Conservation (phyloP, 2,888 invertebrate species). For the Orgyia antiqua region DNA sequence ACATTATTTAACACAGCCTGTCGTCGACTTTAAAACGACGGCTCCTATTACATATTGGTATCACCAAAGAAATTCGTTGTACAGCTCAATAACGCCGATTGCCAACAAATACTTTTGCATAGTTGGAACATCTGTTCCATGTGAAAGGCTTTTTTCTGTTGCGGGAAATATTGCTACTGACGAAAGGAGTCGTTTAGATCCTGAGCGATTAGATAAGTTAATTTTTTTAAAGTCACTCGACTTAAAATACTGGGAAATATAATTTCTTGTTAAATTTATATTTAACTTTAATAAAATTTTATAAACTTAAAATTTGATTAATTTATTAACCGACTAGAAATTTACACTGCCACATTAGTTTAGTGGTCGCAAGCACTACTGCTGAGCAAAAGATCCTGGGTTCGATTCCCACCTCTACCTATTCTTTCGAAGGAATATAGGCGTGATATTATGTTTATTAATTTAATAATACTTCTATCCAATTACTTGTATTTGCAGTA, state of each 20-base stretch:
- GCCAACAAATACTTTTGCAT: conserved; percentile 19
- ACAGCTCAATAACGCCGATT: conserved; percentile 18
- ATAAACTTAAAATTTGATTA: conserved; percentile 12
- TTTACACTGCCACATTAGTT: conserved; percentile 9
- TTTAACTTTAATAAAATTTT: conserved; percentile 7
- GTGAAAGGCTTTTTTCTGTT: conserved; percentile 14
- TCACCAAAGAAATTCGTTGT: conserved; percentile 5
- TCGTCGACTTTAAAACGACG: conserved; percentile 18
- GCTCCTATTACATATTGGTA: conserved; percentile 14
- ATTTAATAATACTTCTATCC: conserved; percentile 14
- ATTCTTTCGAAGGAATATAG: conserved; percentile 14
- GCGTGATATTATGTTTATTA: conserved; percentile 13
- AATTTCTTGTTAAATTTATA: conserved; percentile 7
- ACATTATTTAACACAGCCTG: conserved; percentile 24
- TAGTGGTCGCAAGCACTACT: conserved; percentile 13
- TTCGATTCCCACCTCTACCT: conserved; percentile 14
- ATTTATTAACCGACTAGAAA: conserved; percentile 10
- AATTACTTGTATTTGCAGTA: conserved; percentile 13
- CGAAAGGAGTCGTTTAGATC: conserved; percentile 14
- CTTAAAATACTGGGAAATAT: conserved; percentile 8
- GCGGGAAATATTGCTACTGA: conserved; percentile 17
- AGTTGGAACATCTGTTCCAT: conserved; percentile 16
- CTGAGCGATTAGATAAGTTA: conserved; percentile 8
- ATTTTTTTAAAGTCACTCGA: conserved; percentile 8
- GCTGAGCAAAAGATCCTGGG: conserved; percentile 13